Base-by-base conservation (phyloP, 2,113 vertebrate genomes). In the Loxodonta africana region DNA sequence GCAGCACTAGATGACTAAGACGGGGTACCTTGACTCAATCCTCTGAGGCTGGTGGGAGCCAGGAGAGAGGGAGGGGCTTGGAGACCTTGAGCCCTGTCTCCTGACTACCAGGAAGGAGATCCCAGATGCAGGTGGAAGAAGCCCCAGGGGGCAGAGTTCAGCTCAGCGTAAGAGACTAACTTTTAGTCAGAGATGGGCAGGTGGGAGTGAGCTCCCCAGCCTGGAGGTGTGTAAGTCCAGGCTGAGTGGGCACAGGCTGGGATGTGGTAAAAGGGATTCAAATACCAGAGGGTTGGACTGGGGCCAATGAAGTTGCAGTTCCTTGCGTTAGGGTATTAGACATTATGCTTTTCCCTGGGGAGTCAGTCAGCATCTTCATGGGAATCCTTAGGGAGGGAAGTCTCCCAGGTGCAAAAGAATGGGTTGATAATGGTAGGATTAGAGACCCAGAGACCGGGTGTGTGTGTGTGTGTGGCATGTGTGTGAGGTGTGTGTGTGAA, bases 1-100 rank as follows among this genome's bases (percentile, higher is more conserved):
- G 51, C 51, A 53, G 51, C 51, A 53, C 51, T 53, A 53, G 51
- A 53, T 53, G 51, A 53, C 51, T 53, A 53, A 53, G 51, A 28
- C 26, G 33, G 8, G 8, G n/a, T 2, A 20, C 25, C 14, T n/a
- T 15, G 7, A 6, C 2, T 0, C 57, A 17, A 23, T 48, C 73
- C 53, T 33, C 88, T 33, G 48, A 37, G 23, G 60, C 78, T 69
- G 26, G 44, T 12, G 8, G 15, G 5, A 30, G 30, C 67, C n/a
- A 81, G n/a, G 41, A n/a, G 63, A 71, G 28, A 53, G 60, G 37
- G 10, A 37, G 37, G 37, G 37, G 37, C 6, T 46, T 46, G 48
- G 62, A 30, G 67, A 71, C 6, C 63, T 60, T 18, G 10, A 9
- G 63, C 63, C 63, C 63, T 65, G 63, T 26, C 63, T 26, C 23